These are phyloP conservation scores for Octonoba sinensis DNA, from an alignment of 2,888 invertebrate genomes.

Conservation along the genomic window DNA sequence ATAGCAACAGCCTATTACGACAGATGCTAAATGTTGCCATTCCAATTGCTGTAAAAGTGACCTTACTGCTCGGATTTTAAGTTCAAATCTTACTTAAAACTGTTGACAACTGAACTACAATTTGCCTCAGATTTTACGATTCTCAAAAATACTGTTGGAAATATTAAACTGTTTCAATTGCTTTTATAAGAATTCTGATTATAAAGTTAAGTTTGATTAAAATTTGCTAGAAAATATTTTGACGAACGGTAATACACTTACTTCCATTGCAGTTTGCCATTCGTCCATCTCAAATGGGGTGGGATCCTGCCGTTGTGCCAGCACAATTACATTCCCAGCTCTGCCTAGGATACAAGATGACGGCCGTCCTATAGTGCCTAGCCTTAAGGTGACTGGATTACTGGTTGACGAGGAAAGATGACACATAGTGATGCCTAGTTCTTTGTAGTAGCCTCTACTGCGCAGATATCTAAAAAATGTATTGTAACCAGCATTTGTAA, in stretches of 20 bases:
- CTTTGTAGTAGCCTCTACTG: slow-evolving; percentile 8
- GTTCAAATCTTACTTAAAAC: no score
- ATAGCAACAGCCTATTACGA: no score
- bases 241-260: neutral
- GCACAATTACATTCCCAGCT: slow-evolving; percentile 43
- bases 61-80: no score
- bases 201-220: no score
- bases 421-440: slow-evolving; percentile 48
- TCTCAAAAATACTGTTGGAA: no score
- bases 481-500: neutral
- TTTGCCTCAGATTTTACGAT: no score
- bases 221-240: no score
- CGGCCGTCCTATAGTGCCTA: slow-evolving; percentile 36
- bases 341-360: slow-evolving; percentile 50
- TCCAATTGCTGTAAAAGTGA: no score
- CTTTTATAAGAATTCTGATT: no score
- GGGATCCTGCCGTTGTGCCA: slow-evolving; percentile 39
- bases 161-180: no score
- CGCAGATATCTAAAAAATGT: slow-evolving; percentile 26
- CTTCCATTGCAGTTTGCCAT: slow-evolving; percentile 44
- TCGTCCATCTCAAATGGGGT: slow-evolving; percentile 22
- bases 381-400: slow-evolving; percentile 24
- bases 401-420: slow-evolving; percentile 40
- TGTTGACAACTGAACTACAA: no score
- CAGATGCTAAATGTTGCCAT: no score